Evolutionary conservation across 2,113 vertebrate genomes (phyloP).

Genomic region (Anhinga rufa): DNA sequence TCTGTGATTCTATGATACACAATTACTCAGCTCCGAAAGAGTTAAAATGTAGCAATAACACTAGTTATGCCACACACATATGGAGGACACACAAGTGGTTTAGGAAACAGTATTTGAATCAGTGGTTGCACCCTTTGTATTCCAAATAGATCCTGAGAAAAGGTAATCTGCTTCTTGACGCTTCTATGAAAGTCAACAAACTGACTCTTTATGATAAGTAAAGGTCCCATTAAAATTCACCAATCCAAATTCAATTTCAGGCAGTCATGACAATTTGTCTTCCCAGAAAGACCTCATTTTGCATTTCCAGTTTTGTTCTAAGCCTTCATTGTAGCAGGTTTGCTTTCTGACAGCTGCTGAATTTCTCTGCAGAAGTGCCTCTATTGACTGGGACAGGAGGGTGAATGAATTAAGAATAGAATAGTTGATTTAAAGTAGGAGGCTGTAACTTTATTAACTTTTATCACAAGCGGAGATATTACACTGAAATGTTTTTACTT

Average conservation of each 20-base stretch:
- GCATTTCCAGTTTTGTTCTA: background rate
- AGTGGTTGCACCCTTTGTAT: background rate
- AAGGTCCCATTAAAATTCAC: background rate
- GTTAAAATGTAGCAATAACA: background rate
- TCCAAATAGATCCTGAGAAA: background rate
- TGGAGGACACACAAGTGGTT: background rate
- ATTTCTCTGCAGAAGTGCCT: background rate
- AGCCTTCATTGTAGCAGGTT: background rate
- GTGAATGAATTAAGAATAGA: background rate
- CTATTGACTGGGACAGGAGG: background rate
- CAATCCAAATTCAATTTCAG: background rate
- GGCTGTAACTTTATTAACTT: conserved; percentile 16
- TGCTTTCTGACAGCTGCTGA: background rate
- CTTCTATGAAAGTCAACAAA: background rate
- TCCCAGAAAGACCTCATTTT: background rate
- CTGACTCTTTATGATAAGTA: background rate
- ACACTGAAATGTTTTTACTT: background rate
- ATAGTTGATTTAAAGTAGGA: background rate
- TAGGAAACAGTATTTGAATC: background rate
- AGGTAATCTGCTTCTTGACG: background rate
- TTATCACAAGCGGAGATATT: background rate
- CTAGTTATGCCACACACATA: background rate
- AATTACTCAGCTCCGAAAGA: background rate
- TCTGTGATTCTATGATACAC: background rate
- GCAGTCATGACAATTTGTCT: background rate